These are phyloP conservation scores for Momotus momota DNA, from an alignment of 2,797 vertebrate species.

Conservation along the genomic window DNA sequence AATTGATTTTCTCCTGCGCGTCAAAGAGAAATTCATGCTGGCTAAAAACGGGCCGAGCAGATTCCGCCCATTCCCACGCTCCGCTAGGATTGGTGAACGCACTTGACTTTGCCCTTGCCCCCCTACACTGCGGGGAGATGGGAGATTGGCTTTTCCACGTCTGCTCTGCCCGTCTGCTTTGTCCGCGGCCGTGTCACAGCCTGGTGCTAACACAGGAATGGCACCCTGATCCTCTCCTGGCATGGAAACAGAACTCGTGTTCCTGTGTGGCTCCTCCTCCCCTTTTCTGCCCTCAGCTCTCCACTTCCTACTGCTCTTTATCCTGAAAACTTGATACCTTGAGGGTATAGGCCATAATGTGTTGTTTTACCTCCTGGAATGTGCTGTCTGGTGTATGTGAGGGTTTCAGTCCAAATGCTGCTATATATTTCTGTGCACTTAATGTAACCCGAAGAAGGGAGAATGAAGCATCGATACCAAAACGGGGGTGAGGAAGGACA, in stretches of 20 bases:
- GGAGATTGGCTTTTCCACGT: slow-evolving; percentile 65
- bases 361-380: slow-evolving; percentile 83
- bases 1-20: slow-evolving; percentile 27
- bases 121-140: slow-evolving; percentile 3
- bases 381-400: slow-evolving; percentile 81
- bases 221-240: slow-evolving; percentile 75
- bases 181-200: slow-evolving; percentile 51
- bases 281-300: slow-evolving; percentile 76
- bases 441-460: slow-evolving; percentile 83
- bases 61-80: slow-evolving; percentile 9
- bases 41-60: slow-evolving; percentile 6
- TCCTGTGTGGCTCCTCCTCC: slow-evolving; percentile 68
- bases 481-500: slow-evolving; percentile 69
- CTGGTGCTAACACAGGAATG: slow-evolving; percentile 76
- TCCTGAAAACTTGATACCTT: slow-evolving; percentile 82
- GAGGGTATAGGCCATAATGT: slow-evolving; percentile 78
- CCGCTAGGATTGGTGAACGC: neutral
- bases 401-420: slow-evolving; percentile 87
- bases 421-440: slow-evolving; percentile 88
- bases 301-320: slow-evolving; percentile 79
- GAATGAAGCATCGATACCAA: slow-evolving; percentile 81
- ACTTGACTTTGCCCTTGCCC: slow-evolving; percentile 33
- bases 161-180: slow-evolving; percentile 71
- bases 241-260: slow-evolving; percentile 74
- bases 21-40: slow-evolving; percentile 38